Base-by-base conservation (phyloP, 2,113 vertebrate genomes). In the Montifringilla adamsi region DNA sequence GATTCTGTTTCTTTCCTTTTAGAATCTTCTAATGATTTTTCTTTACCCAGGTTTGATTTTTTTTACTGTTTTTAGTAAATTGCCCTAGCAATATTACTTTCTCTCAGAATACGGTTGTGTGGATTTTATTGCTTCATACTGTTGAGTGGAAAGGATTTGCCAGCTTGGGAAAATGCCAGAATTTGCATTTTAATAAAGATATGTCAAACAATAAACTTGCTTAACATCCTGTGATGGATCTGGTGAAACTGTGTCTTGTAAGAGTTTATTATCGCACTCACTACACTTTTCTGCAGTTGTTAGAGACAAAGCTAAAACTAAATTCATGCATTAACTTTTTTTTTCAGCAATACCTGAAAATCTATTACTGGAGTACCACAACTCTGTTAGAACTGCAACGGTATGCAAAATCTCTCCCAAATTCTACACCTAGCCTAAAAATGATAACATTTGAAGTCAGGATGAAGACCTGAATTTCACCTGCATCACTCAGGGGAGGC, bases 141-240 rank as follows among this genome's bases (percentile, higher is more conserved):
- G 5, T 15, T 17, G 83, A 80, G 50, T 79, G 41, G 33, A 83
- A 94, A 80, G 56, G 35, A 94, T 84, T 93, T 90, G 64, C 17
- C 66, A 91, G 24, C 28, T 92, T 93, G 70, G 33, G 67, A 78
- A 96, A 96, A 93, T 80, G 60, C 90, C 64, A 97, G 89, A 94
- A 93, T 86, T 94, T 83, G 74, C 87, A 95, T 95, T 96, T 97
- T 96, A 86, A 95, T 96, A 93, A 95, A 97, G 78, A 84, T 84
- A 91, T n/a, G 59, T 87, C 75, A 95, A 90, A 94, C 68, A 96
- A 84, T 77, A 95, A 78, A 73, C 75, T 75, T 66, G 43, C 55
- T 94, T 92, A 95, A 81, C 50, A 86, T 74, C 50, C 60, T 52
- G 75, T 94, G 46, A 90, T n/a, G 1, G 56, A 91, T 74, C 70